These are phyloP conservation scores for Brenthis ino DNA, from an alignment of 2,888 invertebrate species.

Conservation along the genomic window DNA sequence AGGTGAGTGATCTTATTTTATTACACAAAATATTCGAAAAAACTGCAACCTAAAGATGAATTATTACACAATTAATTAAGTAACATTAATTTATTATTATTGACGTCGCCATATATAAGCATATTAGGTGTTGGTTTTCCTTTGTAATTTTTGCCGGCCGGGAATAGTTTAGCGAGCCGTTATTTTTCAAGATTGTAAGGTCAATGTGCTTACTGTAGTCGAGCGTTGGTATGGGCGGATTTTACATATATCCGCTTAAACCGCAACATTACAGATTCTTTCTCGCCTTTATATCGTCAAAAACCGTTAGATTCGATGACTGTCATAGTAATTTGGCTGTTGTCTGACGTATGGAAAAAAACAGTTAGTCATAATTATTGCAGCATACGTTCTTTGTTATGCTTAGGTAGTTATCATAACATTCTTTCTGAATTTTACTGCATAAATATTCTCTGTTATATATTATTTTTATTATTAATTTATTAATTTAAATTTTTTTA, in stretches of 20 bases:
- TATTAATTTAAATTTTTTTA: no score
- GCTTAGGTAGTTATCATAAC: background rate
- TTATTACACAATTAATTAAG: background rate
- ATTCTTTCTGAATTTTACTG: background rate
- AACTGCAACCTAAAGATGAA: background rate
- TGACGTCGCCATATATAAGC: background rate
- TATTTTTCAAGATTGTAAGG: constrained; percentile 78
- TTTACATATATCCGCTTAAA: constrained; percentile 49
- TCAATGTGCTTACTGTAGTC: constrained; percentile 65
- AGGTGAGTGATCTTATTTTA: constrained; percentile 65
- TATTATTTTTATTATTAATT: no score
- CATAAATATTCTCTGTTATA: no score
- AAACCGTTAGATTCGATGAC: constrained; percentile 29
- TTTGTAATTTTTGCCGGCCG: constrained; percentile 43
- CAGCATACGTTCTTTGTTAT: constrained; percentile 20
- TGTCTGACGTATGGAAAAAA: constrained; percentile 13
- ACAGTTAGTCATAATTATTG: constrained; percentile 29
- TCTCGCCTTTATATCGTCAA: constrained; percentile 16
- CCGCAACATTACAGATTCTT: constrained; percentile 43
- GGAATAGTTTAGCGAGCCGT: constrained; percentile 58
- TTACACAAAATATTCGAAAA: constrained; percentile 8
- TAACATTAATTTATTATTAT: constrained; percentile 1
- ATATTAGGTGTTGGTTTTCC: constrained; percentile 29
- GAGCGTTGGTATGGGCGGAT: constrained; percentile 53
- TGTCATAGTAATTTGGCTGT: constrained; percentile 16